Conservation (phyloP, 1,140 invertebrate genomes). For the Hetaerina americana region DNA sequence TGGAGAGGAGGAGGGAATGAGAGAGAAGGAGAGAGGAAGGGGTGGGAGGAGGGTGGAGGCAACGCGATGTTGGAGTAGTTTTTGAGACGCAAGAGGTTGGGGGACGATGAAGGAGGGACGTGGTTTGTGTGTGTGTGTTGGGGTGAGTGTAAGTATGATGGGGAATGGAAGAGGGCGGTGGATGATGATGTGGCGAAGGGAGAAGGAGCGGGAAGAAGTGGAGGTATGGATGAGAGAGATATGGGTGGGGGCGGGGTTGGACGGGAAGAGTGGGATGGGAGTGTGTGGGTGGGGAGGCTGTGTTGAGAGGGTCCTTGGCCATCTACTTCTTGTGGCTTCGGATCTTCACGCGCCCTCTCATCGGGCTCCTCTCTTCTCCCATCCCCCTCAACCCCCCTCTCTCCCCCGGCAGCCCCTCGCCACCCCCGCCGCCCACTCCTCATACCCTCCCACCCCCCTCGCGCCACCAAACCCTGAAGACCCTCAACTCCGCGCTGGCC, state of each 20-base stretch:
- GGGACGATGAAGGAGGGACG: slow-evolving; percentile 6
- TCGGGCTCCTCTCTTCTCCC: too few relatives aligned
- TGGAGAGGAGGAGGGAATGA: slow-evolving; percentile 16
- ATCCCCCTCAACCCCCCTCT: background rate
- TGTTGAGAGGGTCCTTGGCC: background rate
- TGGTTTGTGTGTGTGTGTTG: background rate
- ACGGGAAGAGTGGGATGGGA: too few relatives aligned
- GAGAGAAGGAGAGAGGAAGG: slow-evolving; percentile 7
- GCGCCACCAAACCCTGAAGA: too few relatives aligned
- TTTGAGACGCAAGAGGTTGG: background rate
- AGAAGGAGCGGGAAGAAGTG: background rate
- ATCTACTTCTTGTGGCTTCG: background rate
- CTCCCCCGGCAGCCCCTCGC: too few relatives aligned
- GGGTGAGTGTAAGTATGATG: background rate
- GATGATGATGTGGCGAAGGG: background rate
- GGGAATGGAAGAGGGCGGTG: background rate
- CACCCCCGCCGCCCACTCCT: too few relatives aligned
- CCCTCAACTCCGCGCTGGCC: too few relatives aligned
- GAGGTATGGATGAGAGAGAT: too few relatives aligned
- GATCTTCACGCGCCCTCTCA: background rate
- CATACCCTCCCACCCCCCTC: background rate
- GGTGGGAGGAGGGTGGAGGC: slow-evolving; percentile 11
- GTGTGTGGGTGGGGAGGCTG: too few relatives aligned
- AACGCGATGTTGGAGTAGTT: slow-evolving; percentile 16
- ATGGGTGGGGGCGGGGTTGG: too few relatives aligned